A percentile compares a stretch with the other conserved stretches of the same genome.
Evolutionary conservation across 1,140 invertebrate species (phyloP).

Genomic region (Calosoma granatense): DNA sequence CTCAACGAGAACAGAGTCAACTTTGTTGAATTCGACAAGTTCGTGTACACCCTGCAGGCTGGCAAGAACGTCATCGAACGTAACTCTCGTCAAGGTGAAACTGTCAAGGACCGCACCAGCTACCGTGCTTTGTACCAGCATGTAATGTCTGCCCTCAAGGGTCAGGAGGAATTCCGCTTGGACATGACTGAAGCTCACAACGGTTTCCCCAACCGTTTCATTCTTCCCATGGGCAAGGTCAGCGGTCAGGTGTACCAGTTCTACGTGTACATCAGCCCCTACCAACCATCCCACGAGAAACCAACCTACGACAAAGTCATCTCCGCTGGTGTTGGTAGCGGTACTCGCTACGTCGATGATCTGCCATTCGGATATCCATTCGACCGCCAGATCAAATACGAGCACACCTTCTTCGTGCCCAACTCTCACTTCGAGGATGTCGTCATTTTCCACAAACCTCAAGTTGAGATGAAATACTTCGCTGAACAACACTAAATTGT

Average conservation of each 20-base stretch:
- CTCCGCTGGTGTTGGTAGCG: conserved; percentile 32
- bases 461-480: not conserved
- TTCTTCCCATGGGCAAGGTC: conserved; percentile 48
- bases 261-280: conserved; percentile 44
- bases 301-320: conserved; percentile 28
- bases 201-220: conserved; percentile 48
- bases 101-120: conserved; percentile 51
- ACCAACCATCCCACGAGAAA: conserved; percentile 31
- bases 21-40: conserved; percentile 61
- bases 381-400: conserved; percentile 44
- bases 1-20: conserved; percentile 41
- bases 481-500: no score
- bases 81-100: conserved; percentile 52
- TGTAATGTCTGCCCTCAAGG: conserved; percentile 40
- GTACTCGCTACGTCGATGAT: conserved; percentile 36
- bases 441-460: conserved; percentile 41
- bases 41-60: conserved; percentile 46
- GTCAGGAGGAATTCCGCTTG: conserved; percentile 36
- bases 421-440: conserved; percentile 50
- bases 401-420: conserved; percentile 35
- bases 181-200: conserved; percentile 40
- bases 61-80: conserved; percentile 58
- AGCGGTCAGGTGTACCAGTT: conserved; percentile 49
- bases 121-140: conserved; percentile 46
- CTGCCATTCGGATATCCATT: conserved; percentile 57